These are phyloP conservation scores for Fregata magnificens DNA, from an alignment of 2,113 vertebrate genomes.

Conservation along the genomic window DNA sequence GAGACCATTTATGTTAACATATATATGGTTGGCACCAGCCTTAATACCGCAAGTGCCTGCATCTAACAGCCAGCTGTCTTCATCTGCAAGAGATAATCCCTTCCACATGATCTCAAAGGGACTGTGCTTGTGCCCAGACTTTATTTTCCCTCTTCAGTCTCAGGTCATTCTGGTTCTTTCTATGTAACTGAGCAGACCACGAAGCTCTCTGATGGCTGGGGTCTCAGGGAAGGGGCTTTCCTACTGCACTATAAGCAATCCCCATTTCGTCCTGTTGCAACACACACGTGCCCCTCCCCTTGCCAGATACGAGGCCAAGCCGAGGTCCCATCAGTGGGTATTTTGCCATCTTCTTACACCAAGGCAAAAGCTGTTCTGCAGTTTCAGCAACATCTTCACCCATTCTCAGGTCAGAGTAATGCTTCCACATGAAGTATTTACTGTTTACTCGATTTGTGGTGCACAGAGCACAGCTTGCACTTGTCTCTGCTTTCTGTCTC, in stretches of 20 bases:
- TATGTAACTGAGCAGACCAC: background rate
- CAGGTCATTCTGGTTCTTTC: background rate
- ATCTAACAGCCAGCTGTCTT: background rate
- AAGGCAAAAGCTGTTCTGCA: background rate
- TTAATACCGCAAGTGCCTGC: background rate
- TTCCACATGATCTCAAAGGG: background rate
- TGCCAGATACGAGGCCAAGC: background rate
- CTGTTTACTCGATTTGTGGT: background rate
- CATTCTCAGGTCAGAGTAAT: background rate
- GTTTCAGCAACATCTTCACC: background rate
- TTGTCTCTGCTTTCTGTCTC: background rate
- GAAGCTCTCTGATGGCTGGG: accelerated
- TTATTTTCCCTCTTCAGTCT: background rate
- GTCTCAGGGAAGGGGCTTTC: background rate
- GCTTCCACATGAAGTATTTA: background rate
- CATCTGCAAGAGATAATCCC: background rate
- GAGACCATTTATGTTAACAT: background rate
- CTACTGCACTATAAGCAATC: background rate
- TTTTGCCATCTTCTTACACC: background rate
- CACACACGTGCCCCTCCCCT: background rate
- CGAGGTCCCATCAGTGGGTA: background rate
- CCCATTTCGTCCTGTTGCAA: background rate
- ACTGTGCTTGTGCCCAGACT: background rate
- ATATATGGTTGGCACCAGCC: background rate
- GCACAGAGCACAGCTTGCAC: accelerated